A percentile compares a stretch with the other conserved stretches of the same genome.
Evolutionary conservation across 30 jellyfish, hydroid and myxozoan species (phyloP).

Genomic region (Rhopilema esculentum): DNA sequence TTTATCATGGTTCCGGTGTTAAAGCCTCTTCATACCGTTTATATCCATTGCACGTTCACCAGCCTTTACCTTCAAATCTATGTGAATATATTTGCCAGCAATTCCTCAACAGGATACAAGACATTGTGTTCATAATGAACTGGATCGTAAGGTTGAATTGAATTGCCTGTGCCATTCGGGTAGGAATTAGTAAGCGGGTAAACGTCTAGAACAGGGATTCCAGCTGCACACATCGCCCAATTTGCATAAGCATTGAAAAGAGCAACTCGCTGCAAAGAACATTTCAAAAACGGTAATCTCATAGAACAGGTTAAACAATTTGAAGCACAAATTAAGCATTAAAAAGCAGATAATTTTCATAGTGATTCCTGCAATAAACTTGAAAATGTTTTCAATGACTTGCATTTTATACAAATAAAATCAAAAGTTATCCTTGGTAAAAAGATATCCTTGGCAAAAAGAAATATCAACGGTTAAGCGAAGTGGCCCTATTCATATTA

Average conservation of each 20-base stretch:
- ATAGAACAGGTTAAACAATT: no score
- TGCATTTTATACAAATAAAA: no score
- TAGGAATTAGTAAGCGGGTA: slow-evolving; percentile 74
- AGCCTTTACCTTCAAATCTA: neutral
- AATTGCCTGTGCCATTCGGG: slow-evolving; percentile 81
- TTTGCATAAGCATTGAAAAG: slow-evolving; percentile 71
- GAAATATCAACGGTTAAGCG: no score
- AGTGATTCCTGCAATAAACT: no score
- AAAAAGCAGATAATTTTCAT: no score
- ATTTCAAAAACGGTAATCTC: no score
- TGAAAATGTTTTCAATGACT: no score
- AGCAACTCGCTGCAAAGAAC: slow-evolving; percentile 57
- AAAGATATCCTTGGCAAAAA: no score
- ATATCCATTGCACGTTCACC: neutral
- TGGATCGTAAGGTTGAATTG: slow-evolving; percentile 75
- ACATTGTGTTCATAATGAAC: slow-evolving; percentile 76
- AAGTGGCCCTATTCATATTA: no score
- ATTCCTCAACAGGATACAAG: slow-evolving; percentile 64
- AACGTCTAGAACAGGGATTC: slow-evolving; percentile 68
- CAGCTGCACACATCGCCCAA: slow-evolving; percentile 72
- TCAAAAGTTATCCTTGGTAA: no score
- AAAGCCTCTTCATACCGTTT: neutral
- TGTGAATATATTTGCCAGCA: slow-evolving; percentile 58
- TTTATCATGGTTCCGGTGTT: no score
- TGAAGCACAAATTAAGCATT: no score